phyloP scores from a whole-genome alignment of 2,113 vertebrate genomes.

The Coracopsis vasa region DNA sequence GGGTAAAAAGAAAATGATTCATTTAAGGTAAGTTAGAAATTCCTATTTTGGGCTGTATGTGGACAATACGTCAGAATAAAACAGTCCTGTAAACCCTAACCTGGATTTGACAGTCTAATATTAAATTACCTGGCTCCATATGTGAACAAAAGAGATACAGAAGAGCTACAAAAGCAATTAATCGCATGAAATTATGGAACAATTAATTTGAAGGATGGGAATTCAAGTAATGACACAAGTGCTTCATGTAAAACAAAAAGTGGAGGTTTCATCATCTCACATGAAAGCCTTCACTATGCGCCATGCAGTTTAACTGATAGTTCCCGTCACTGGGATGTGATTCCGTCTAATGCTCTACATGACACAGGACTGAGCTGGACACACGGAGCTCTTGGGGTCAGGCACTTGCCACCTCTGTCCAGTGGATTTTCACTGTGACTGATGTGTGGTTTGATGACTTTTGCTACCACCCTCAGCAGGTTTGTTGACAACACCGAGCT shows the following conservation, averaged over 20 bases:
- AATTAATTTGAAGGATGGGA: neutral
- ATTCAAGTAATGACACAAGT: neutral
- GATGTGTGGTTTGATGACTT: accelerated
- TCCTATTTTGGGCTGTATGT: neutral
- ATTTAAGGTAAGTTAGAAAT: neutral
- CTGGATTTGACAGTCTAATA: neutral
- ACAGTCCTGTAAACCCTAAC: neutral
- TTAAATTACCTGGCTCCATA: neutral
- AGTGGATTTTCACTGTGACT: accelerated
- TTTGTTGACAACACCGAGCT: neutral
- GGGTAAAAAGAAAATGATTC: neutral
- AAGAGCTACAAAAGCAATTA: neutral
- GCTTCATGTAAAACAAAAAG: neutral
- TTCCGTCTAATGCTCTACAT: accelerated
- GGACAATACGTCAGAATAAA: neutral
- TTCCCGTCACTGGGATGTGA: neutral
- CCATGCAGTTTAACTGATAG: neutral
- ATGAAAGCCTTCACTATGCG: neutral
- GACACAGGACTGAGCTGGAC: neutral
- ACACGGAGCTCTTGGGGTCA: neutral
- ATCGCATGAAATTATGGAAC: neutral
- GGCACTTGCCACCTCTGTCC: accelerated
- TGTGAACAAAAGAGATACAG: neutral
- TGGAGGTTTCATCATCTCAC: neutral
- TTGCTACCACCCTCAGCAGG: neutral